These are phyloP conservation scores for Otolemur crassicaudatus DNA, from an alignment of 2,797 vertebrate genomes.

Conservation along the genomic window DNA sequence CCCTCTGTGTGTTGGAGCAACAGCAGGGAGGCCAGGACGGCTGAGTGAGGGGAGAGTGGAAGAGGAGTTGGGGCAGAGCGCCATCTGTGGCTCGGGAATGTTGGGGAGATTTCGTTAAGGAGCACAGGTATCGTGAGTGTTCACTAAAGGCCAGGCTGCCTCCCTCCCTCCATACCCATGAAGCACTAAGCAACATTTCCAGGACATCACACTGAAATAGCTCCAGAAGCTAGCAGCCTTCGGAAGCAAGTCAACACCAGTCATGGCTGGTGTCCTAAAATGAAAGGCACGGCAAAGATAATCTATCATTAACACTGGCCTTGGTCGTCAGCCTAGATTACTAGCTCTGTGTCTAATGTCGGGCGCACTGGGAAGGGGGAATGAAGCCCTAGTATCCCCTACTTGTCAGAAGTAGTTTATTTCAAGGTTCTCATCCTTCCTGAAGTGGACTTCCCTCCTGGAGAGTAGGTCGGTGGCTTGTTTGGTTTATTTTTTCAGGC, in stretches of 20 bases:
- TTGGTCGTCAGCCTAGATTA: background rate
- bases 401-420: background rate
- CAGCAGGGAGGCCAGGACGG: background rate
- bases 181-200: background rate
- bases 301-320: background rate
- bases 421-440: background rate
- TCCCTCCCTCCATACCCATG: background rate
- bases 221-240: constrained; percentile 19
- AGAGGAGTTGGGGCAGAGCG: background rate
- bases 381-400: background rate
- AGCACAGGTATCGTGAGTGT: background rate
- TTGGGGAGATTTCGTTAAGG: background rate
- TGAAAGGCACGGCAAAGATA: background rate
- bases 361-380: background rate
- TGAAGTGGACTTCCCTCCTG: background rate
- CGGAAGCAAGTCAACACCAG: background rate
- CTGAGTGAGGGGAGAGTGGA: background rate
- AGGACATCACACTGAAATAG: background rate
- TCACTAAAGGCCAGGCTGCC: background rate
- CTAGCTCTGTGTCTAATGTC: background rate
- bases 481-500: background rate
- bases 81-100: background rate
- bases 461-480: background rate
- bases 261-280: background rate
- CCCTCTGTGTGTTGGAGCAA: background rate